phyloP scores from a whole-genome alignment of 2,113 vertebrate species.

The Toxotes chatareus region DNA sequence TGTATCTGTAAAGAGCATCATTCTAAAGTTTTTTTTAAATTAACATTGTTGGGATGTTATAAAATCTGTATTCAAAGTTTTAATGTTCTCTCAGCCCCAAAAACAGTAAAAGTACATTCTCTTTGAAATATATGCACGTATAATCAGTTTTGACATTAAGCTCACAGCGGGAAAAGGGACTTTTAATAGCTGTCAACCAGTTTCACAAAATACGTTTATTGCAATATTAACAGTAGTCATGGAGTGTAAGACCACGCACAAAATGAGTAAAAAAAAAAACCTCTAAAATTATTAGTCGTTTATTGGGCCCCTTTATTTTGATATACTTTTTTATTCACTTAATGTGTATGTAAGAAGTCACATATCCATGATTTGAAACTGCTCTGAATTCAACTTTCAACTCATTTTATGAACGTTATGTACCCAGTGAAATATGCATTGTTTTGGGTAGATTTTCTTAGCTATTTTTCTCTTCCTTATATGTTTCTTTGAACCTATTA shows the following conservation, averaged over 20 bases:
- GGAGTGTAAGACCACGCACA: neutral
- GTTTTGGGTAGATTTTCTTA: neutral
- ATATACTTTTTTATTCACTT: no score
- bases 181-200: neutral
- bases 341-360: no score
- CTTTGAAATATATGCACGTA: neutral
- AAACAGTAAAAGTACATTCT: neutral
- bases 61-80: neutral
- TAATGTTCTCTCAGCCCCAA: neutral
- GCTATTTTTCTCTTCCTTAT: neutral
- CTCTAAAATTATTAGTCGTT: neutral
- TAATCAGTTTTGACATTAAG: neutral
- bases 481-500: neutral
- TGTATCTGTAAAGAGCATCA: neutral
- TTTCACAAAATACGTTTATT: neutral
- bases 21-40: neutral
- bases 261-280: neutral
- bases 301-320: neutral
- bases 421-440: conserved; percentile 23
- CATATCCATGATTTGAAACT: neutral
- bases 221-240: neutral
- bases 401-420: conserved; percentile 39
- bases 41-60: neutral
- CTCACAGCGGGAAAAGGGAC: neutral
- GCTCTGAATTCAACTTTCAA: neutral